Base-by-base conservation (phyloP, 2,113 vertebrate genomes). In the Pholis gunnellus region DNA sequence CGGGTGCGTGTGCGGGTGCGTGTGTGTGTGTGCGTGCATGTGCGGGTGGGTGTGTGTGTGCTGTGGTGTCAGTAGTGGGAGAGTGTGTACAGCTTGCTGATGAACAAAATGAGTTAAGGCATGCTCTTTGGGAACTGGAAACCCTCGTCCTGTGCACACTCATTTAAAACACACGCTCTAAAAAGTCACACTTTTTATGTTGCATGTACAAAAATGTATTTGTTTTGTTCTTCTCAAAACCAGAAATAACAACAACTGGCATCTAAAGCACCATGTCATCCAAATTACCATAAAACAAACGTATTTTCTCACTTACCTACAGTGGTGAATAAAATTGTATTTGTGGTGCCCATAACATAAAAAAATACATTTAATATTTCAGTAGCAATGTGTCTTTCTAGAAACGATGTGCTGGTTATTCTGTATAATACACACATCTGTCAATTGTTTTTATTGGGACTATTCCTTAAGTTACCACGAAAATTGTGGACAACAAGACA, bases 51-150 rank as follows among this genome's bases (percentile, higher is more conserved):
- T 25, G 81, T 38, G 75, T 36, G 75, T 68, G 67, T 44, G 27
- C 3, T 1, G 40, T 27, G 11, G 36, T 48, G 25, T 56, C 44
- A 72, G 59, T 25, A 10, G 78, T 60, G 79, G 27, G 63, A 40
- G 38, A 70, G 66, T 44, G 59, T 13, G 57, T 78, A 34, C 75
- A 74, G 46, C 54, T 50, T 63, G n/a, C 71, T 75, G 63, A 82
- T 78, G 63, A 75, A 48, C 63, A 71, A 66, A 84, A 89, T 92
- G 68, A 79, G 84, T 88, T 88, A 72, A 87, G 79, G 57, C 80
- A 84, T 86, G 83, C 80, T 88, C 56, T 68, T 61, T 52, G 68
- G 31, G 61, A 72, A 61, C 73, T 59, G 63, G 34, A 78, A 75
- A 52, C 70, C 38, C 31, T 68, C 44, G 15, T 76, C 52, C 70